A percentile compares a stretch with the other conserved stretches of the same genome.
phyloP scores from a whole-genome alignment of 2,113 vertebrate species.

The Arothron firmamentum region DNA sequence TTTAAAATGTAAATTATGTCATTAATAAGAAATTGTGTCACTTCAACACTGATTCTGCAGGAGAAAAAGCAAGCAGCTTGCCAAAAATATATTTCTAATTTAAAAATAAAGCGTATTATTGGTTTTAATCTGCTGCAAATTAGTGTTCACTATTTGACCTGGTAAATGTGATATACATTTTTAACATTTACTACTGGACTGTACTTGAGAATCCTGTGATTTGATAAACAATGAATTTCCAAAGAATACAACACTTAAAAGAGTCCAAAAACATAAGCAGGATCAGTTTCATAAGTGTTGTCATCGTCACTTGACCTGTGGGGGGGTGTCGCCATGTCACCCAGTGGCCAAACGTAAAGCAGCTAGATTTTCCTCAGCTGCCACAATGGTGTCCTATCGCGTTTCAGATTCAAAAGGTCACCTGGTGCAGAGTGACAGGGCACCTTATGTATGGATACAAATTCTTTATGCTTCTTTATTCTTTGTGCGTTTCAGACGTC shows the following conservation, averaged over 20 bases:
- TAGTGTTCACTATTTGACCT: too few relatives aligned
- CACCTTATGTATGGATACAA: slow-evolving; percentile 31
- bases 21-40: too few relatives aligned
- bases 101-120: too few relatives aligned
- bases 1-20: too few relatives aligned
- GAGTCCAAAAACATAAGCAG: slow-evolving; percentile 42
- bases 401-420: slow-evolving; percentile 66
- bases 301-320: slow-evolving; percentile 51
- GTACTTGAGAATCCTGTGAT: slow-evolving; percentile 24
- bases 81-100: too few relatives aligned
- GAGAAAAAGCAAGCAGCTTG: too few relatives aligned
- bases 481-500: slow-evolving; percentile 17
- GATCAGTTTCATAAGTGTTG: slow-evolving; percentile 65
- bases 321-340: slow-evolving; percentile 33
- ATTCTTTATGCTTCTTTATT: slow-evolving; percentile 30
- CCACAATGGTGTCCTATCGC: slow-evolving; percentile 55
- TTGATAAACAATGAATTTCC: slow-evolving; percentile 25
- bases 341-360: slow-evolving; percentile 52
- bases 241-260: slow-evolving; percentile 54
- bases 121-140: too few relatives aligned
- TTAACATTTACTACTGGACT: neutral
- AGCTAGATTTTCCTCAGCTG: slow-evolving; percentile 44
- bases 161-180: too few relatives aligned
- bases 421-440: slow-evolving; percentile 42
- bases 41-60: too few relatives aligned